Evolutionary conservation across 92 coral and sea anemone genomes (phyloP), one percentile per base, ranked within the genome.

Genomic region (Parazoanthus atlanticus): DNA sequence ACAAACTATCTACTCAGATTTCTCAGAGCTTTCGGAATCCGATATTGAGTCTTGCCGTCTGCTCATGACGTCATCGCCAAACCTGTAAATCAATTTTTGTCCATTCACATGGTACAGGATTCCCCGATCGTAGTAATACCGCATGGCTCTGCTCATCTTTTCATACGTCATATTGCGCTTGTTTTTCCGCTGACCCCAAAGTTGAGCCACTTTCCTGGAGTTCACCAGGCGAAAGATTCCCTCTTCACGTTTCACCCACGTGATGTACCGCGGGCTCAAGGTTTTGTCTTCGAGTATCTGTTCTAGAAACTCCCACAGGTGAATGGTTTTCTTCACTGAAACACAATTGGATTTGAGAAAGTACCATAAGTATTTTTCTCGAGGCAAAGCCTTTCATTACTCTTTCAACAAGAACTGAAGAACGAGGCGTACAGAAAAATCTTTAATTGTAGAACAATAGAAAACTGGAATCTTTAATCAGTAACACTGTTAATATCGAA

Each of bases 181-280:
- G 89, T 95, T 95, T 84, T 95, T 95, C 82, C 94, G 85, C 80
- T 93, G 94, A 32, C 98, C 98, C 98, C 98, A 95, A 33, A 95
- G 94, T 74, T 85, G 94, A 23, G 98, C 98, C 17, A 94, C 98
- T 67, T 88, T 90, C 58, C 91, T 95, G 56, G 98, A 95, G 87
- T 95, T 94, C 5, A 92, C 93, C 47, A 95, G 88, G 72, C 92
- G 92, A 74, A 95, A 95, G 40, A 86, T 90, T 23, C 98, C 95
- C 25, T 93, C 95, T 43, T 95, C 98, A 40, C 93, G 94, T 83
- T 92, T 88, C 75, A 91, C 94, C 98, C 98, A 95, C 67, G 91
- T 85, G 76, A 95, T 94, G 86, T 92, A 91, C 66, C 87, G 91
- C 32, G 91, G 93, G 40, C 91, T 88, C 90, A 88, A 91, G 46